Base-by-base conservation (phyloP, 1,140 invertebrate species). In the Neodiprion lecontei region DNA sequence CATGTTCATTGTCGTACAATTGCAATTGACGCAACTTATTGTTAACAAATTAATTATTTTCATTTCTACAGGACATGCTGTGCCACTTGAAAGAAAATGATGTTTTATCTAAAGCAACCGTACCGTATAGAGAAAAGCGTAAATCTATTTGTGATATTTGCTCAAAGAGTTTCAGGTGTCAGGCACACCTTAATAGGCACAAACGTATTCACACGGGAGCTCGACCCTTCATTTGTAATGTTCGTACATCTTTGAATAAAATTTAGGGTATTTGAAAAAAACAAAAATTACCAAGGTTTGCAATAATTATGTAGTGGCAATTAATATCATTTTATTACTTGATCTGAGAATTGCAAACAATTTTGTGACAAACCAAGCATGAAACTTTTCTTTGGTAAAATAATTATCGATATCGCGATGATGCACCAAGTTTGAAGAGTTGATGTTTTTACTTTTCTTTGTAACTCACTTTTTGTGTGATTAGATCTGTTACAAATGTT, bases 181-280 rank as follows among this genome's bases (percentile, higher is more conserved):
- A 83, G 73, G 83, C 86, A 12, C 88, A 89, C 73, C 78, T 89
- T 48, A 81, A 86, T 12, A 82, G 88, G 61, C 89, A 90, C 70
- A 85, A 85, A 80, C 76, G 81, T 3, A 85, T 87, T 77, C 86
- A 87, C 53, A 86, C 85, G 14, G 86, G 86, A 66, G 83, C 84
- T 48, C 77, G 86, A 12, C 86, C 86, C 48, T 87, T 85, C 71
- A 61, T 84, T 48, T 87, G 86, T n/a, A 77, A 86, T 78, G 86
- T 87, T 75, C 71, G 28, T 40, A 40, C 5, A 40, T 40, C 28
- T 40, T 40, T 40, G 28, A 40, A 40, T 40, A 40, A 5, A 40
- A 40, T 3, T 40, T 40, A 3, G 28, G 28, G 81, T 90, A 88
- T 40, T 17, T 61, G 53, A 17, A 61, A 61, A 53, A 14, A 53